A percentile compares a stretch with the other conserved stretches of the same genome.
These are phyloP conservation scores for Parasteatoda lunata DNA, from an alignment of 2,888 invertebrate genomes.

Conservation along the genomic window DNA sequence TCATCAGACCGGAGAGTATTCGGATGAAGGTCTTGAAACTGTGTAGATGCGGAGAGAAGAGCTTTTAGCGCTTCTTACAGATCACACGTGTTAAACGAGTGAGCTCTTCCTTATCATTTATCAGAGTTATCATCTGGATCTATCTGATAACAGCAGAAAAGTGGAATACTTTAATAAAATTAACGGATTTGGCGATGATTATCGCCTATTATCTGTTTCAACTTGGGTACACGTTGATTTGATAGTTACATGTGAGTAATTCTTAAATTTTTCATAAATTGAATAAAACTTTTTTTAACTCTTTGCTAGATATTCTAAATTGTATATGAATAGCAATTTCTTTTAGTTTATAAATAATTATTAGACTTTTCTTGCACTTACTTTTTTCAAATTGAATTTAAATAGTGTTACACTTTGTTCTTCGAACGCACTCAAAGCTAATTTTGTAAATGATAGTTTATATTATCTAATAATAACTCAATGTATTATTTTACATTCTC, in stretches of 20 bases:
- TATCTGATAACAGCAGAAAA: constrained; percentile 13
- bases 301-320: no score
- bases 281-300: no score
- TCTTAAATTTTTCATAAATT: neutral
- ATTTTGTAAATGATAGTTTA: no score
- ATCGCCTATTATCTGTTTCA: constrained; percentile 14
- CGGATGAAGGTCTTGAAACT: constrained; percentile 25
- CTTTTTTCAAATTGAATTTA: no score
- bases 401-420: no score
- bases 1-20: constrained; percentile 14
- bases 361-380: no score
- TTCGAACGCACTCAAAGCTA: no score
- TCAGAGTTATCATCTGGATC: constrained; percentile 5
- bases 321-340: no score
- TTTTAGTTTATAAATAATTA: no score
- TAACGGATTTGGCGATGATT: constrained; percentile 24
- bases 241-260: constrained; percentile 62
- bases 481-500: no score
- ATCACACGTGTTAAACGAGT: constrained; percentile 43
- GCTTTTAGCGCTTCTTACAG: constrained; percentile 4
- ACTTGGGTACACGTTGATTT: constrained; percentile 33
- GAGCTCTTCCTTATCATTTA: neutral
- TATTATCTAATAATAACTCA: no score
- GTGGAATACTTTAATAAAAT: constrained; percentile 45
- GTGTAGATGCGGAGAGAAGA: constrained; percentile 13